phyloP scores from a whole-genome alignment of 2,888 invertebrate genomes.

The Bursaphelenchus okinawaensis region DNA sequence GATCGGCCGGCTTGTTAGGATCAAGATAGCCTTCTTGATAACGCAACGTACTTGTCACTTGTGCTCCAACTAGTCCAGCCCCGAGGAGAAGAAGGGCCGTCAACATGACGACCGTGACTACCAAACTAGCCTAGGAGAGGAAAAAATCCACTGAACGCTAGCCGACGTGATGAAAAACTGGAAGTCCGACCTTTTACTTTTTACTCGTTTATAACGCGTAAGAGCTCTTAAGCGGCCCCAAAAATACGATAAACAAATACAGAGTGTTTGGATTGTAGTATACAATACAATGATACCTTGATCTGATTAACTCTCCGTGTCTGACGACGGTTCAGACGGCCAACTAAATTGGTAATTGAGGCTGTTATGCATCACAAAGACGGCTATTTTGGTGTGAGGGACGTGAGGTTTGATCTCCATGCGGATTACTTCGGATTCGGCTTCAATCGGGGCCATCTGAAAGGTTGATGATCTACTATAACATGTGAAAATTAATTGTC shows the following conservation, averaged over 20 bases:
- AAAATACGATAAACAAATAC: background rate
- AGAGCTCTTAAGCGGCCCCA: background rate
- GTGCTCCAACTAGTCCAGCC: no score
- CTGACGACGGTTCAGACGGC: background rate
- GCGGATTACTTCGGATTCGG: background rate
- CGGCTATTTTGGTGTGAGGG: background rate
- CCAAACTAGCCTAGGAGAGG: no score
- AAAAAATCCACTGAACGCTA: no score
- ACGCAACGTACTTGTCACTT: background rate
- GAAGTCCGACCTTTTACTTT: background rate
- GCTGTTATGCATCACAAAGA: background rate
- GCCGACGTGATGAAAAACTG: no score
- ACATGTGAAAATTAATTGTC: no score
- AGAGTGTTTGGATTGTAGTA: background rate
- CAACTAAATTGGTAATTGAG: background rate
- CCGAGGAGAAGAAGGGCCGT: no score
- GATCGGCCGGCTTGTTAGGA: constrained; percentile 7
- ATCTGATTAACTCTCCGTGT: background rate
- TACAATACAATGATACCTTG: background rate
- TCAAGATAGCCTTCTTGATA: background rate
- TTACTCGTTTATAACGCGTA: background rate
- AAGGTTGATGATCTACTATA: no score
- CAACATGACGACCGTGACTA: no score
- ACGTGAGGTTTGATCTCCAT: background rate
- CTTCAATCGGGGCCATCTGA: no score